These are phyloP conservation scores for Motacilla tschutschensis DNA, from an alignment of 2,113 vertebrate species.

Conservation along the genomic window DNA sequence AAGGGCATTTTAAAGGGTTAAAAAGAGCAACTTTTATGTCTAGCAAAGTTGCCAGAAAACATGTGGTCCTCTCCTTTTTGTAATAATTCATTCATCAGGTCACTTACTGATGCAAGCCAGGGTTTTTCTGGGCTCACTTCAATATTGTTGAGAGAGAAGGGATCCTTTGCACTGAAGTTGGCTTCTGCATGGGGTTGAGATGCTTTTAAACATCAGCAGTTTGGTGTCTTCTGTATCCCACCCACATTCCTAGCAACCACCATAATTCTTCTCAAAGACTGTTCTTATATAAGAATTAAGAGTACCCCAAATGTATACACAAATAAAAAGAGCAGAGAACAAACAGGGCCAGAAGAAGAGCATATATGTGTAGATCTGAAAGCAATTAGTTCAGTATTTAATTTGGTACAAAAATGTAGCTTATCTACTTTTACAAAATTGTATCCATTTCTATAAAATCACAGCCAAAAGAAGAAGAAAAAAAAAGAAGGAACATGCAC, in stretches of 20 bases:
- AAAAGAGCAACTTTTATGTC: neutral
- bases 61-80: neutral
- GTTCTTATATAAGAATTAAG: neutral
- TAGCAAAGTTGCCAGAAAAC: neutral
- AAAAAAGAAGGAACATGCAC: neutral
- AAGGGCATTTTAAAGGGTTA: constrained; percentile 3
- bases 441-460: neutral
- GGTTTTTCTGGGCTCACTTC: neutral
- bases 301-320: neutral
- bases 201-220: neutral
- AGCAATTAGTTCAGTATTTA: neutral
- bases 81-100: neutral
- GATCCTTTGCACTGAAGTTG: neutral
- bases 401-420: neutral
- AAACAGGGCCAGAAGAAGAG: neutral
- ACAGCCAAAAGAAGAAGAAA: neutral
- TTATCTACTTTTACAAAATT: neutral
- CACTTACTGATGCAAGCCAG: neutral
- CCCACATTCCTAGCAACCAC: neutral
- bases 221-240: neutral
- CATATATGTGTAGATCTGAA: neutral
- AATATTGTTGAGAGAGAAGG: neutral
- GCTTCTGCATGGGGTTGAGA: neutral
- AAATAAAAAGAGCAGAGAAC: neutral
- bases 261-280: neutral